Evolutionary conservation across 2,113 vertebrate genomes (phyloP).

Genomic region (Cygnus buccinator): DNA sequence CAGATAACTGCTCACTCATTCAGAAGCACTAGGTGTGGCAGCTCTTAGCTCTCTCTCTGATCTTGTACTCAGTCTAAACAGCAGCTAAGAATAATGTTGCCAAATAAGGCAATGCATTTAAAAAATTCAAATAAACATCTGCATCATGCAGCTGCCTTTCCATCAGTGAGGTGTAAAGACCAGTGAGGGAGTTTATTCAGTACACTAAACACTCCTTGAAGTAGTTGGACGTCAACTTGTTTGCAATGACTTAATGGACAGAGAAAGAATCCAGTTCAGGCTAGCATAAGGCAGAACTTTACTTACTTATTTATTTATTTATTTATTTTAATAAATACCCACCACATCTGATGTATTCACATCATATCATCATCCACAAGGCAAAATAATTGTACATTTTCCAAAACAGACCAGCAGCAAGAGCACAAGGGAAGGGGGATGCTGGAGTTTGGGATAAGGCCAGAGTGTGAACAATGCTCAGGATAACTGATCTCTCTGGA

Average conservation of each 20-base stretch:
- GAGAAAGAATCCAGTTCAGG: neutral
- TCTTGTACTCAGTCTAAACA: neutral
- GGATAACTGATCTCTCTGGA: neutral
- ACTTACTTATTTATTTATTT: too few relatives aligned
- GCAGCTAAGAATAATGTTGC: neutral
- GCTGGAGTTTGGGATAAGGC: neutral
- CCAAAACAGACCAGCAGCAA: neutral
- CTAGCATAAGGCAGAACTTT: accelerated
- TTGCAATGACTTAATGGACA: neutral
- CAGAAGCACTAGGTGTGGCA: neutral
- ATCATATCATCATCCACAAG: neutral
- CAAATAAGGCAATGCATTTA: neutral
- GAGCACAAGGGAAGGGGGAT: neutral
- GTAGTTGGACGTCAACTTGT: neutral
- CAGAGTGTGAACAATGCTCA: neutral
- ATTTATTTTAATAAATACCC: neutral
- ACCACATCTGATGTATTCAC: neutral
- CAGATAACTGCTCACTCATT: neutral
- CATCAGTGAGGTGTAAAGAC: neutral
- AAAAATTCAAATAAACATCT: neutral
- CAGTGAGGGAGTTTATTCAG: neutral
- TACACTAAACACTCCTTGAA: neutral
- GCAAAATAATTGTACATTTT: neutral
- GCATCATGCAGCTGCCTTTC: neutral
- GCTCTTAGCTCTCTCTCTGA: neutral